These are phyloP conservation scores for Porites lutea DNA, from an alignment of 64 coral and sea anemone species.

Conservation along the genomic window DNA sequence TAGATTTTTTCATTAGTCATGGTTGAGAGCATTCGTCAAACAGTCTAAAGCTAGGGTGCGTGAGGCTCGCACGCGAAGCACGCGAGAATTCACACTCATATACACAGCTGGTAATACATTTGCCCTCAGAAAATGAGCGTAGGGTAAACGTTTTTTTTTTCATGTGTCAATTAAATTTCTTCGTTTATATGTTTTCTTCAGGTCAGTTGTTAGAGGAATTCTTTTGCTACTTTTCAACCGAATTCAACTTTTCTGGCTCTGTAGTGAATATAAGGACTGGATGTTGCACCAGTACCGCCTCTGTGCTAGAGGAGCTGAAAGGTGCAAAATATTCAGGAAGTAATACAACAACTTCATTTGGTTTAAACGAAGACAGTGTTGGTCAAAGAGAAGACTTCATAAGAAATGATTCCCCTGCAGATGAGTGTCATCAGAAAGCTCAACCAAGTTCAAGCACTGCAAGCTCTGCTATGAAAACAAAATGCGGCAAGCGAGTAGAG, in stretches of 20 bases:
- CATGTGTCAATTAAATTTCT: neutral
- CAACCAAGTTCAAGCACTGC: neutral
- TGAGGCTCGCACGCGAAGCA: too few relatives aligned
- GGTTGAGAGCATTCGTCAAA: too few relatives aligned
- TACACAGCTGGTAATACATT: neutral
- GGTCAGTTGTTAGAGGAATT: conserved; percentile 75
- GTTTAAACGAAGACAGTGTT: neutral
- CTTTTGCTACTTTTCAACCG: conserved; percentile 80
- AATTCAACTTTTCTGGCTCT: conserved; percentile 87
- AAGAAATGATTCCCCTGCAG: neutral
- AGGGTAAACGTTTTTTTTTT: neutral
- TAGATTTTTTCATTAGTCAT: too few relatives aligned
- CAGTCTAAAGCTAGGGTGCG: too few relatives aligned
- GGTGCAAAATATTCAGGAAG: neutral
- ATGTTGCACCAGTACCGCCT: conserved; percentile 5
- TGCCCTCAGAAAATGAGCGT: neutral
- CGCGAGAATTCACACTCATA: too few relatives aligned
- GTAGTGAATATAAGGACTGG: conserved; percentile 75
- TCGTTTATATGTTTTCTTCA: conserved; percentile 29
- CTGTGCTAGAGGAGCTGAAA: conserved; percentile 53
- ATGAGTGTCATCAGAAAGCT: neutral
- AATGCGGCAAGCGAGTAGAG: neutral
- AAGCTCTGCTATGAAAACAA: neutral
- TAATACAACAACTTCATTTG: neutral
- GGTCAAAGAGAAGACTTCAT: neutral